phyloP scores from a whole-genome alignment of 2,113 vertebrate genomes.

The Prietella phreatophila region DNA sequence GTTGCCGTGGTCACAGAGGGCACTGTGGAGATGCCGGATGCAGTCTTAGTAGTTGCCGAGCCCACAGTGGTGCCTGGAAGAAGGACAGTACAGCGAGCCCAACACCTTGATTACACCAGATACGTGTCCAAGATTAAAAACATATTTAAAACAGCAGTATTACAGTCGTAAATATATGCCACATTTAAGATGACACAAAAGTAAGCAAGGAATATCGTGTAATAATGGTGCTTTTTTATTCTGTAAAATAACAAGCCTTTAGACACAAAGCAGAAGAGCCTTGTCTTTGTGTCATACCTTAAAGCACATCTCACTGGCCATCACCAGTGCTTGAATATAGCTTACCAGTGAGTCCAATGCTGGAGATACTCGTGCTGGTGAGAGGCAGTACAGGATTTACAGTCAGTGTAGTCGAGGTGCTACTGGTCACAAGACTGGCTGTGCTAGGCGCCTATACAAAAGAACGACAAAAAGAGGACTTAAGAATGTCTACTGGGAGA shows the following conservation, averaged over 20 bases:
- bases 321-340: neutral
- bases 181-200: neutral
- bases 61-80: conserved; percentile 81
- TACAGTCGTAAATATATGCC: neutral
- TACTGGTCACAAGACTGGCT: conserved; percentile 97
- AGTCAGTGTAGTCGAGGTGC: conserved; percentile 90
- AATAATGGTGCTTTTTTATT: neutral
- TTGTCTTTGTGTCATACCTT: neutral
- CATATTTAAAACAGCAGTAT: neutral
- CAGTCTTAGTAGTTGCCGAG: conserved; percentile 81
- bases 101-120: neutral
- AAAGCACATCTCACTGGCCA: neutral
- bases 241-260: neutral
- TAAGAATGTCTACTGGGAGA: neutral
- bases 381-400: conserved; percentile 94
- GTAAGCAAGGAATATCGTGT: neutral
- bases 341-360: conserved; percentile 85
- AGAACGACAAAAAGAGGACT: neutral
- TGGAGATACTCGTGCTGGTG: conserved; percentile 86
- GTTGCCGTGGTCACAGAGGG: conserved; percentile 80
- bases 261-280: neutral
- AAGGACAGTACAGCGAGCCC: neutral
- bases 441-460: conserved; percentile 87
- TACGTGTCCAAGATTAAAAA: neutral
- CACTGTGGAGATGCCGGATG: conserved; percentile 90